Evolutionary conservation across 2,113 vertebrate species (phyloP), one percentile per base, ranked within the genome.

Genomic region (Myxocyprinus asiaticus): DNA sequence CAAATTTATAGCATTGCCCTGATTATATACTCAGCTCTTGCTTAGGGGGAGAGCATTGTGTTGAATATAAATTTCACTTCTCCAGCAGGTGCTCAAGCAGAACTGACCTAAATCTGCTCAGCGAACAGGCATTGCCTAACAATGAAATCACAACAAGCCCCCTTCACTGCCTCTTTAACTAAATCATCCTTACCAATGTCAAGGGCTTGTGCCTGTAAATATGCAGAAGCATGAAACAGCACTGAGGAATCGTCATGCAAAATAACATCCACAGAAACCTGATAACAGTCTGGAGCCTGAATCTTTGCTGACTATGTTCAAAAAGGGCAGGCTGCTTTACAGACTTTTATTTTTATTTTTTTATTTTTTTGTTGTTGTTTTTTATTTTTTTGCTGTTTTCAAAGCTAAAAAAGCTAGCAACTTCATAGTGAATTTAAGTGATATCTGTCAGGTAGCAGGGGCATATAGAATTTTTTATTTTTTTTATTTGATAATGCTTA

Each of bases 11-110:
- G 61, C 59, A 70, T 42, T 63, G 69, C n/a, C 67, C 50, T 42
- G 33, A 67, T 82, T 85, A 73, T 80, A 80, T 79, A 77, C 80
- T 77, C 63, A 73, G 80, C 80, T 64, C 33, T 64, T 77, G 80
- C 77, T 64, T 53, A 58, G 66, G 61, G 71, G 62, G 65, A 81
- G 71, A 69, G 72, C 15, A 70, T 62, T 78, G 61, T 45, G 67
- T 51, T n/a, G 12, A 50, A 70, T 58, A 76, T 56, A 76, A 9
- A 70, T 74, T 75, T 70, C 62, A 75, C 82, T 72, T 80, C 76
- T 68, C 45, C 51, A 15, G 53, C 47, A 68, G 76, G 73, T 67
- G 78, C 67, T 72, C 7, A 5, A 62, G 22, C 45, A 7, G 55
- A 47, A 50, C 73, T 59, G 62, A 72, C 72, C 70, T 64, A 76